phyloP scores from a whole-genome alignment of 2,797 vertebrate species.

The Sandelia bainsii region DNA sequence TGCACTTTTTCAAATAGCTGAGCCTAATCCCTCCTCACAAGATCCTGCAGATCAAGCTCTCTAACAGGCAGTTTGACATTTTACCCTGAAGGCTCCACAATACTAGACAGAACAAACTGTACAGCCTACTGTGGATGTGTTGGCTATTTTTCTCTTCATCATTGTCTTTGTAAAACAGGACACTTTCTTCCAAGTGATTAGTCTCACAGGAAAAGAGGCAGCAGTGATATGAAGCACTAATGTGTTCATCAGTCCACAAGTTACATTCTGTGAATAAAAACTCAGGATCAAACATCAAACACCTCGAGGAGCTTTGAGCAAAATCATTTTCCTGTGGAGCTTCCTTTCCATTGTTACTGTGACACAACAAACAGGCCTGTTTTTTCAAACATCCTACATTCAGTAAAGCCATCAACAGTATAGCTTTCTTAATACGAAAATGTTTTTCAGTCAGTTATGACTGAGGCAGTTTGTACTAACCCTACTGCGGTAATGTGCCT shows the following conservation, averaged over 20 bases:
- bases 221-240: slow-evolving; percentile 14
- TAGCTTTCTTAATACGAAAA: neutral
- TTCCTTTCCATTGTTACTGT: neutral
- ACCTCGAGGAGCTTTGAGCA: neutral
- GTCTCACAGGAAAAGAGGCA: slow-evolving; percentile 24
- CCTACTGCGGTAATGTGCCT: slow-evolving; percentile 16
- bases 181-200: slow-evolving; percentile 11
- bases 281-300: neutral
- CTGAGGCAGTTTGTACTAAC: slow-evolving; percentile 50
- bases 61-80: neutral
- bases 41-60: neutral
- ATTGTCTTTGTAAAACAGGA: neutral
- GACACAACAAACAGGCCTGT: neutral
- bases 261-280: neutral
- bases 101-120: neutral
- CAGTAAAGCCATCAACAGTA: neutral
- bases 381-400: neutral
- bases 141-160: neutral
- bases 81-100: slow-evolving; percentile 5
- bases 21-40: slow-evolving; percentile 35
- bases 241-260: slow-evolving; percentile 6
- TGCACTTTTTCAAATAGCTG: slow-evolving; percentile 26
- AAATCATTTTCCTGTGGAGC: neutral
- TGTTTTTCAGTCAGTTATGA: slow-evolving; percentile 22
- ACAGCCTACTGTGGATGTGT: neutral